Conservation (phyloP, 2,888 invertebrate genomes). For the Leptogaster cylindrica region DNA sequence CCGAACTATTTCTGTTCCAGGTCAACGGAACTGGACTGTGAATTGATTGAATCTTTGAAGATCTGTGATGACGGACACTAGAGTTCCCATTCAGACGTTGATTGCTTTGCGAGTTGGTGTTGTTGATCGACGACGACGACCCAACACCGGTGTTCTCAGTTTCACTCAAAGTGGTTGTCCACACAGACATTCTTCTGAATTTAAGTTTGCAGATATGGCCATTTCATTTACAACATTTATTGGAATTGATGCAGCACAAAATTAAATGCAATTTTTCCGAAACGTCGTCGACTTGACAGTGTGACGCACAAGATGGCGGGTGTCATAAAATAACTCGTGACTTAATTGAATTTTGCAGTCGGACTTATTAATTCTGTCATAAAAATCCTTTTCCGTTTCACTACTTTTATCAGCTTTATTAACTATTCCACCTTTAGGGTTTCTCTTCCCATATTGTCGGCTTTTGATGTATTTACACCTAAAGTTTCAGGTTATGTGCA, state of each 20-base stretch:
- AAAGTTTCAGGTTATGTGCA: not conserved
- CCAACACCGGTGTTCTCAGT: no score
- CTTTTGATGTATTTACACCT: not conserved
- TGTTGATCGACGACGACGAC: conserved; percentile 49
- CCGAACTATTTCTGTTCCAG: conserved; percentile 43
- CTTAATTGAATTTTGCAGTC: no score
- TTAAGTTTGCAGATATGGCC: no score
- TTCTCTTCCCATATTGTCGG: no score
- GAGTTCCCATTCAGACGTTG: conserved; percentile 44
- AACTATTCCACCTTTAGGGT: no score
- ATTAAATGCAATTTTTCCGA: not conserved
- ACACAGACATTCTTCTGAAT: conserved; percentile 72
- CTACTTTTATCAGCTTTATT: no score
- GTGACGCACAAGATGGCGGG: not conserved
- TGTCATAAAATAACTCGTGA: no score
- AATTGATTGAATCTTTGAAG: conserved; percentile 32
- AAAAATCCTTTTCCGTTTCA: no score
- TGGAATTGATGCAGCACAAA: no score
- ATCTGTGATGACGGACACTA: conserved; percentile 31
- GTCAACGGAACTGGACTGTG: conserved; percentile 42
- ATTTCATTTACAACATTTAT: not conserved
- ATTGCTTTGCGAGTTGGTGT: conserved; percentile 33
- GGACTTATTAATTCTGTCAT: no score
- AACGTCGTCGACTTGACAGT: not conserved
- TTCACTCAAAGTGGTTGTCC: conserved; percentile 73